Percentiles rank a stretch among this genome's conserved stretches.
phyloP scores from a whole-genome alignment of 2,797 vertebrate genomes.

The Megaceryle alcyon region DNA sequence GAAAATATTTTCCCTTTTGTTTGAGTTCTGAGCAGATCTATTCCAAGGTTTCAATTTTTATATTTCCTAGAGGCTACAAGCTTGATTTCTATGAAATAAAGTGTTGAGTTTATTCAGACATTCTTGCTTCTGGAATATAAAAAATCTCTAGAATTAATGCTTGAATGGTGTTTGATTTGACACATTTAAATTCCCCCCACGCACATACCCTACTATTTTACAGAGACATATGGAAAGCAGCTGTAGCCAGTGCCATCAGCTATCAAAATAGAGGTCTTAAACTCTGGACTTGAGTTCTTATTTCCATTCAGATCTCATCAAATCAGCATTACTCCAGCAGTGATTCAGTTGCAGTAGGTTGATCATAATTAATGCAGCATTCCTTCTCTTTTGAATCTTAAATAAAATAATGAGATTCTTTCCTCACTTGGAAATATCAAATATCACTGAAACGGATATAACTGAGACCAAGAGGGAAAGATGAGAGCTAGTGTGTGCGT shows the following conservation, averaged over 20 bases:
- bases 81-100: background rate
- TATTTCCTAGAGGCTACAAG: background rate
- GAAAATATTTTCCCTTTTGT: background rate
- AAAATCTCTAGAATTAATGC: background rate
- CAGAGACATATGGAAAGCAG: slow-evolving; percentile 26
- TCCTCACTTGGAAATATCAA: background rate
- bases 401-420: background rate
- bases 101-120: background rate
- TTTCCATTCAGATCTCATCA: slow-evolving; percentile 16
- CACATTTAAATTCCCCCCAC: slow-evolving; percentile 21
- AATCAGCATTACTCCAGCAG: background rate
- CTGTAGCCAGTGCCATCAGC: slow-evolving; percentile 21
- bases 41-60: background rate
- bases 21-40: background rate
- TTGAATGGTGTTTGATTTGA: slow-evolving; percentile 45
- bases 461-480: slow-evolving; percentile 11
- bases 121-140: background rate
- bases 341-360: slow-evolving; percentile 12
- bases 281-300: background rate
- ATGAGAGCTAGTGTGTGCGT: background rate
- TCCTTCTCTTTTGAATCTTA: slow-evolving; percentile 5
- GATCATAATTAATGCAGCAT: background rate
- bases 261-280: slow-evolving; percentile 24
- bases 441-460: background rate
- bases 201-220: background rate